Evolutionary conservation across 2,888 invertebrate species (phyloP).

Genomic region (Thysanoteuthis rhombus): DNA sequence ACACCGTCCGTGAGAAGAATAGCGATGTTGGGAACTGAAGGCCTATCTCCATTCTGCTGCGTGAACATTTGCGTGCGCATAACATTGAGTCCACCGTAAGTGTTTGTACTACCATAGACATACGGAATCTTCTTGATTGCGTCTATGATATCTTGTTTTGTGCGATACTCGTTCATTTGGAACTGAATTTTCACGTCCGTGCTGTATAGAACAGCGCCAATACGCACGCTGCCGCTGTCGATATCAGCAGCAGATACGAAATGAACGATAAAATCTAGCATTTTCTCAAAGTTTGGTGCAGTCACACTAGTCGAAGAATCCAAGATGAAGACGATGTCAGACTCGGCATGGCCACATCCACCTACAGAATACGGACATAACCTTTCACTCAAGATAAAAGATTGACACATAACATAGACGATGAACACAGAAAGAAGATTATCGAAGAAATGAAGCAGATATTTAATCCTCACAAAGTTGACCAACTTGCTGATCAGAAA

Average conservation of each 20-base stretch:
- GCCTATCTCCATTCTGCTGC: constrained; percentile 53
- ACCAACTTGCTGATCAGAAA: background rate
- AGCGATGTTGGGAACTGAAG: constrained; percentile 39
- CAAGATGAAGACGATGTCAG: constrained; percentile 57
- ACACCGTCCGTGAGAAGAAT: constrained; percentile 35
- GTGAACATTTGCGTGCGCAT: constrained; percentile 53
- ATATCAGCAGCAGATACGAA: constrained; percentile 46
- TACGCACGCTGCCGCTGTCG: constrained; percentile 45
- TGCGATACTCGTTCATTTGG: constrained; percentile 41
- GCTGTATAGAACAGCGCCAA: constrained; percentile 48
- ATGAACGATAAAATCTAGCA: constrained; percentile 47
- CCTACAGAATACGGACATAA: constrained; percentile 30
- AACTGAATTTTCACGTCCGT: constrained; percentile 42
- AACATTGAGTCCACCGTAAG: constrained; percentile 56
- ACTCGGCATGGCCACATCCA: constrained; percentile 34
- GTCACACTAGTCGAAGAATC: constrained; percentile 60
- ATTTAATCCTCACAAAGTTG: too few relatives aligned
- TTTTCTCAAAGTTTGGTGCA: constrained; percentile 49
- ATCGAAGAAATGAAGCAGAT: too few relatives aligned
- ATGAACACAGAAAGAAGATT: too few relatives aligned
- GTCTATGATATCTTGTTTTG: constrained; percentile 44
- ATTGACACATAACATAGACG: background rate
- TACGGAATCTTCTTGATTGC: constrained; percentile 52
- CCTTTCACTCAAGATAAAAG: background rate
- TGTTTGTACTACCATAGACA: constrained; percentile 59